Conservation (phyloP, 2,797 vertebrate species). For the Ctenochaetus hawaiiensis region DNA sequence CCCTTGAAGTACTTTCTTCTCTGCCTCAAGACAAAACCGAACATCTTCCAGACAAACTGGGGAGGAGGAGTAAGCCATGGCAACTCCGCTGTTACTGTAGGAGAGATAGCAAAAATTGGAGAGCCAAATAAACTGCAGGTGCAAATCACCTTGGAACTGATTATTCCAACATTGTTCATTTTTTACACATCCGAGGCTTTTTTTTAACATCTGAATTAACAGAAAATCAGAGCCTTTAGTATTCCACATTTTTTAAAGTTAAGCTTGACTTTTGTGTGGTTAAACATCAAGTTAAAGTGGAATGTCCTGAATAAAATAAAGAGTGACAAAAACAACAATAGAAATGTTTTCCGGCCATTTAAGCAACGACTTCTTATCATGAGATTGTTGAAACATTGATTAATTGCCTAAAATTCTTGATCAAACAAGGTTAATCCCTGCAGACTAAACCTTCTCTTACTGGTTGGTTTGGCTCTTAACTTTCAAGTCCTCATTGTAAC, state of each 20-base stretch:
- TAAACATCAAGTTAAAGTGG: not conserved
- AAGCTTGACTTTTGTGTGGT: not conserved
- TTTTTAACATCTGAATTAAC: not conserved
- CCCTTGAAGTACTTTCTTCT: slow-evolving; percentile 82
- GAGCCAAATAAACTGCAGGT: slow-evolving; percentile 7
- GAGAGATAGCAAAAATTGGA: slow-evolving; percentile 31
- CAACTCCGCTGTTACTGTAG: slow-evolving; percentile 48
- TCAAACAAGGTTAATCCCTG: not conserved
- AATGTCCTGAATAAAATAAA: not conserved
- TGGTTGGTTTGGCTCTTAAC: slow-evolving; percentile 57
- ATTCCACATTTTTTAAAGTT: not conserved
- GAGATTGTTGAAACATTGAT: not conserved
- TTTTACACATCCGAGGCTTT: too few species aligned
- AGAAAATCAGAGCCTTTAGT: not conserved
- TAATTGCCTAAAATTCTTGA: not conserved
- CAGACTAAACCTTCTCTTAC: slow-evolving; percentile 45
- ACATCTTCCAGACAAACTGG: slow-evolving; percentile 70
- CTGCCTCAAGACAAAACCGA: slow-evolving; percentile 78
- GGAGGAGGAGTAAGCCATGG: slow-evolving; percentile 78
- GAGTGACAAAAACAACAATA: not conserved
- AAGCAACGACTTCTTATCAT: not conserved
- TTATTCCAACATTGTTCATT: not conserved
- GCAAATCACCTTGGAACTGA: not conserved
- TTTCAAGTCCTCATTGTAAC: slow-evolving; percentile 68
- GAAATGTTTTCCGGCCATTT: not conserved